Conservation (phyloP, 2,888 invertebrate genomes). For the Matsumyia berberina region DNA sequence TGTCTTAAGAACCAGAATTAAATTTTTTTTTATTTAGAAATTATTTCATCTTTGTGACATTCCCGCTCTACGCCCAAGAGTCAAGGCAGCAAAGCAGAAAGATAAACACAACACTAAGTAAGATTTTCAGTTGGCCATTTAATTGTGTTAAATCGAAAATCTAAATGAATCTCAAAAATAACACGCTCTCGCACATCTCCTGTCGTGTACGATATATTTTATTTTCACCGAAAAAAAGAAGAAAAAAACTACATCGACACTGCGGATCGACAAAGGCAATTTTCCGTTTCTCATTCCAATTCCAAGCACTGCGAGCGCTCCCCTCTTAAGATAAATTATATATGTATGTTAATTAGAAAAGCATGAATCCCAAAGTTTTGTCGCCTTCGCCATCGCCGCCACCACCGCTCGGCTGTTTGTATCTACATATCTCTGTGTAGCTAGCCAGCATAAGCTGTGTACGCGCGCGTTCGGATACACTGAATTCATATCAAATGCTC, state of each 20-base stretch:
- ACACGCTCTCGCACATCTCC: constrained; percentile 55
- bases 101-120: constrained; percentile 32
- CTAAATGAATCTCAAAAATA: constrained; percentile 63
- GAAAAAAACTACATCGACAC: constrained; percentile 11
- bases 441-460: constrained; percentile 39
- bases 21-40: background rate
- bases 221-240: constrained; percentile 50
- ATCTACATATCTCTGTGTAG: constrained; percentile 22
- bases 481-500: constrained; percentile 71
- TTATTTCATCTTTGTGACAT: constrained; percentile 12
- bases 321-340: constrained; percentile 69
- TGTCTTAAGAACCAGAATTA: background rate
- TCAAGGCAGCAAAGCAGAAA: constrained; percentile 20
- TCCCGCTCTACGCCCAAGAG: background rate
- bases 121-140: constrained; percentile 63
- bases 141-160: constrained; percentile 62
- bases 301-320: constrained; percentile 10
- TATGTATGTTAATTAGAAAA: constrained; percentile 76
- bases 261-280: constrained; percentile 39
- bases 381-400: constrained; percentile 45
- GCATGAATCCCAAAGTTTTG: constrained; percentile 72
- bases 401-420: constrained; percentile 6
- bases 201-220: constrained; percentile 71
- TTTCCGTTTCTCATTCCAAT: constrained; percentile 35
- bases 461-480: constrained; percentile 56